These are phyloP conservation scores for Syngnathoides biaculeatus DNA, from an alignment of 2,113 vertebrate species.

Conservation along the genomic window DNA sequence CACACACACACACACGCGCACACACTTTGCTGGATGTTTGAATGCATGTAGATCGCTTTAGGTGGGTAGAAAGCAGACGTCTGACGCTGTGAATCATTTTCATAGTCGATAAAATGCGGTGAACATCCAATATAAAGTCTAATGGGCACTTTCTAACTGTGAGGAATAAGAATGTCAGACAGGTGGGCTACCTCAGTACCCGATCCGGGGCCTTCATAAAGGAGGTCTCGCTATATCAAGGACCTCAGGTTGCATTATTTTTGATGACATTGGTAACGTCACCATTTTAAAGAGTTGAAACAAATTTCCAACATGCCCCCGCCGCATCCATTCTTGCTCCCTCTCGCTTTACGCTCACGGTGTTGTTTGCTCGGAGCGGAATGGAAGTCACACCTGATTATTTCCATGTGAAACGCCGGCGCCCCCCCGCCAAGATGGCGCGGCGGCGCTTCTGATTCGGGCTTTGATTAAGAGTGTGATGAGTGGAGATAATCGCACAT, in stretches of 20 bases:
- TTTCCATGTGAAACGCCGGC: constrained; percentile 1
- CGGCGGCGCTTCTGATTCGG: neutral
- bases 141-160: neutral
- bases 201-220: neutral
- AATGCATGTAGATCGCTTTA: constrained; percentile 25
- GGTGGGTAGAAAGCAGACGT: constrained; percentile 27
- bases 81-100: constrained; percentile 16
- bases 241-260: too few species aligned
- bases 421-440: constrained; percentile 1
- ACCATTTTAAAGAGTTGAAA: neutral
- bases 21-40: constrained; percentile 8
- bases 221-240: too few species aligned
- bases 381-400: constrained; percentile 5
- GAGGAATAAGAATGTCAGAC: neutral
- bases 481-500: constrained; percentile 1
- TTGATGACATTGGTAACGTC: neutral
- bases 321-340: neutral
- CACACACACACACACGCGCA: constrained; percentile 1
- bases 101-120: neutral
- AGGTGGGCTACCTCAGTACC: neutral
- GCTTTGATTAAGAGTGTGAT: constrained; percentile 1
- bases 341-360: neutral
- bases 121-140: neutral
- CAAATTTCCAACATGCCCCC: neutral
- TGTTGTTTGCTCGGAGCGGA: neutral